Base-by-base conservation (phyloP, 2,888 invertebrate genomes). In the Ennomos fuscantarius region DNA sequence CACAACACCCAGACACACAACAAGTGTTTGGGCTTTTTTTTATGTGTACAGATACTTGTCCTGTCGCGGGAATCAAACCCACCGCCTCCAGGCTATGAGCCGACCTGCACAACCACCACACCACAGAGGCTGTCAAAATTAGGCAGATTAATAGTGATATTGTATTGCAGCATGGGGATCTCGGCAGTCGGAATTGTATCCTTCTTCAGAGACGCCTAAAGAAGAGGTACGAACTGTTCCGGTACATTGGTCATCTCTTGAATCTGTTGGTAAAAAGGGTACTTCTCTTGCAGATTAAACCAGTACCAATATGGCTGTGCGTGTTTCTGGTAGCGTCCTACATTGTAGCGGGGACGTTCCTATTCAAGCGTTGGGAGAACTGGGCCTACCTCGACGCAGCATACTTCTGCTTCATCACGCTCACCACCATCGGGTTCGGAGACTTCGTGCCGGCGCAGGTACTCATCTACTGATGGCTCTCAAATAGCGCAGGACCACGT, bases 401-500 rank as follows among this genome's bases (percentile, higher is more conserved):
- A 1, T 98, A 98, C 85, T 98, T 98, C 87, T 98, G 98, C 85
- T 98, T 98, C 89, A 97, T 98, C 71, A 98, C 98, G 0, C 93
- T 98, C 65, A 98, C 98, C 15, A 98, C 98, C 1, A 98, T 98
- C 58, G 98, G 98, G 11, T 98, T 98, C 74, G 98, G 98, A 0
- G 98, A 98, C 82, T 96, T 97, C 76, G 98, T 98, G 8, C 98
- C 98, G 0, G 97, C 97, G 0, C 96, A 96, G 84, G 94, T 94
- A 5, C 24, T 24, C 6, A 24, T 24, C 24, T 24, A 5, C 6
- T 24, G 24, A 6, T 24, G 24, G 6, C 24, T 24, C 24, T 24
- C 24, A 24, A 24, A 24, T 24, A 24, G 24, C 24, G 0, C 1
- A 24, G 24, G 0, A 24, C 24, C 6, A 24, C 24, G 5, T 24